Conservation (phyloP, 2,113 vertebrate genomes). For the Cavia porcellus region DNA sequence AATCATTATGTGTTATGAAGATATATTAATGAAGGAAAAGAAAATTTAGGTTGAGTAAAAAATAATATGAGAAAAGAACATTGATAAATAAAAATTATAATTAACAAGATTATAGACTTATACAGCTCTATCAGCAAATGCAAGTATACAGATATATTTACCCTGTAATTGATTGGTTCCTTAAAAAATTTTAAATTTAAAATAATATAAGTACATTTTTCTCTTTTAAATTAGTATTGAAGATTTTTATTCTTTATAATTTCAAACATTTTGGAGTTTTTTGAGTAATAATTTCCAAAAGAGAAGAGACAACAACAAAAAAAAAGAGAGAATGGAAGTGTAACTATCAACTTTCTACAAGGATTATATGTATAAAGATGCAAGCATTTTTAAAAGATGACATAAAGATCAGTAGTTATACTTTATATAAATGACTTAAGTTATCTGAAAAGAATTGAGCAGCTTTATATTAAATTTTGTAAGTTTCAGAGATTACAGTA, state of each 20-base stretch:
- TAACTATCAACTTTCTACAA: not conserved
- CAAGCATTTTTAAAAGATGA: not conserved
- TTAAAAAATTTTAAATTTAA: not conserved
- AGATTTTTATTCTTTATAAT: not conserved
- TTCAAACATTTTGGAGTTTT: not conserved
- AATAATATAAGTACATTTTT: not conserved
- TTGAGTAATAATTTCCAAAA: not conserved
- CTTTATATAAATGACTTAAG: not conserved
- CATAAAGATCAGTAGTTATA: not conserved
- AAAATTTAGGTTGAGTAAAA: not conserved
- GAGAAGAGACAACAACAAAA: not conserved
- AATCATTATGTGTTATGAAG: not conserved
- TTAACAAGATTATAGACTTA: not conserved
- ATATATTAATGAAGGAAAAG: not conserved
- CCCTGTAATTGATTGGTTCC: not conserved
- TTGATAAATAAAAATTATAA: not conserved
- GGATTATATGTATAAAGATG: not conserved
- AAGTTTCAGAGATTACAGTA: slow-evolving; percentile 19
- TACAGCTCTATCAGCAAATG: not conserved
- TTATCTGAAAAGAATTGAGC: not conserved
- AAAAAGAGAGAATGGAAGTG: not conserved
- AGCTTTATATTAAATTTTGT: not conserved
- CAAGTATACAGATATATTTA: not conserved
- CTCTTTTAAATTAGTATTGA: not conserved
- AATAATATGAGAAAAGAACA: not conserved